phyloP scores from a whole-genome alignment of 2,113 vertebrate species.

The Raphicerus campestris region DNA sequence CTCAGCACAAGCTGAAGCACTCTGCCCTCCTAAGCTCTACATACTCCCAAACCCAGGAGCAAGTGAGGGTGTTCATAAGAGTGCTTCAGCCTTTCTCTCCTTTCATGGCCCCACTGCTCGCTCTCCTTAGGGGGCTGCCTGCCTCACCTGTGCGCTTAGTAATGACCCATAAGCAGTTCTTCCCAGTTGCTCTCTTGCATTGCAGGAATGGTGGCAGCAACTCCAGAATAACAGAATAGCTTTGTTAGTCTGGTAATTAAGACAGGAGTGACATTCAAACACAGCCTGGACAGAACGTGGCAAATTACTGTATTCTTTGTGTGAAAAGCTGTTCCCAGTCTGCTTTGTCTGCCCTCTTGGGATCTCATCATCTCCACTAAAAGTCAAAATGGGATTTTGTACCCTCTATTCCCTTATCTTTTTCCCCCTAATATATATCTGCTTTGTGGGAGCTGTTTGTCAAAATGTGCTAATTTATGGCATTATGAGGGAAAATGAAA shows the following conservation, averaged over 20 bases:
- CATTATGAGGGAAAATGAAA: constrained; percentile 42
- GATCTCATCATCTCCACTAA: constrained; percentile 94
- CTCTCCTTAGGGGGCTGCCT: constrained; percentile 56
- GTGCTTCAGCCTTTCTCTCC: constrained; percentile 78
- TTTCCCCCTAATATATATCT: constrained; percentile 71
- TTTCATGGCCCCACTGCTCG: constrained; percentile 65
- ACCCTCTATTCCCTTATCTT: constrained; percentile 87
- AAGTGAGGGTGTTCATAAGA: constrained; percentile 51
- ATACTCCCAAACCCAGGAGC: neutral
- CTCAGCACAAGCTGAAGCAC: neutral
- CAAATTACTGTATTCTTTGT: constrained; percentile 90
- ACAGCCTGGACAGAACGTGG: constrained; percentile 86
- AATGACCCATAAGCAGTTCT: constrained; percentile 38
- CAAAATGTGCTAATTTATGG: constrained; percentile 76
- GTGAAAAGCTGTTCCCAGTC: constrained; percentile 87
- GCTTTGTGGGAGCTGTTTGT: constrained; percentile 76
- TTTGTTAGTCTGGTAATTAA: constrained; percentile 92
- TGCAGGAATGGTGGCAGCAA: constrained; percentile 56
- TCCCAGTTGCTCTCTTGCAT: constrained; percentile 48
- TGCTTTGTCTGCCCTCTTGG: constrained; percentile 88
- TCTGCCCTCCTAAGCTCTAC: neutral
- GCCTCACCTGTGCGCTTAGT: neutral
- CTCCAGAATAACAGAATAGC: constrained; percentile 77
- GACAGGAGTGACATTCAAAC: constrained; percentile 87
- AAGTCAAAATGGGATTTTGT: constrained; percentile 95